phyloP scores from a whole-genome alignment of 2,113 vertebrate genomes.

The Mus spicilegus region DNA sequence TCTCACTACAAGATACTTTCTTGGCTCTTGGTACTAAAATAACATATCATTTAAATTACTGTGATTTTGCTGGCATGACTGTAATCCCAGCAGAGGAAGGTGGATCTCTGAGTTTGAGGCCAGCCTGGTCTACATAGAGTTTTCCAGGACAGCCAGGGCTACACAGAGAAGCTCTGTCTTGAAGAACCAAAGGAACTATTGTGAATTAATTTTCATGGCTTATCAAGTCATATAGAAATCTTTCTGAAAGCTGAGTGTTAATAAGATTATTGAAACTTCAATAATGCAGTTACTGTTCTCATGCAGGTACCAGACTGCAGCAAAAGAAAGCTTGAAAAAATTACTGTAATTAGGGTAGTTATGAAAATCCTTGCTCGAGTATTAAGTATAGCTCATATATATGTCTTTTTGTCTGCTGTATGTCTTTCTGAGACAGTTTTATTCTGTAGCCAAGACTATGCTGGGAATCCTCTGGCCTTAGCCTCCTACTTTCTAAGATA shows the following conservation, averaged over 20 bases:
- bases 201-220: constrained; percentile 41
- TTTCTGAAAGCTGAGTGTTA: neutral
- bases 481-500: neutral
- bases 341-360: neutral
- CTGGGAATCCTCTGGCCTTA: neutral
- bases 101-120: neutral
- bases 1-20: neutral
- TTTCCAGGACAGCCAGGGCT: neutral
- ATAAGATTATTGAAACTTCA: neutral
- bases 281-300: constrained; percentile 11
- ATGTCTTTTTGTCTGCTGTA: neutral
- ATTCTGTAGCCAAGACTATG: neutral
- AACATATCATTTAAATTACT: constrained; percentile 35
- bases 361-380: constrained; percentile 6
- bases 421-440: neutral
- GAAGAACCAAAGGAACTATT: neutral
- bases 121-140: neutral
- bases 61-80: neutral
- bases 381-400: neutral
- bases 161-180: neutral
- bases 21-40: constrained; percentile 12
- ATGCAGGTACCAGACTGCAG: neutral
- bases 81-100: neutral
- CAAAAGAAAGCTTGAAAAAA: constrained; percentile 39
- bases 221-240: constrained; percentile 26